A percentile compares a stretch with the other conserved stretches of the same genome.
phyloP scores from a whole-genome alignment of 2,113 vertebrate species.

The Muntiacus muntjak region DNA sequence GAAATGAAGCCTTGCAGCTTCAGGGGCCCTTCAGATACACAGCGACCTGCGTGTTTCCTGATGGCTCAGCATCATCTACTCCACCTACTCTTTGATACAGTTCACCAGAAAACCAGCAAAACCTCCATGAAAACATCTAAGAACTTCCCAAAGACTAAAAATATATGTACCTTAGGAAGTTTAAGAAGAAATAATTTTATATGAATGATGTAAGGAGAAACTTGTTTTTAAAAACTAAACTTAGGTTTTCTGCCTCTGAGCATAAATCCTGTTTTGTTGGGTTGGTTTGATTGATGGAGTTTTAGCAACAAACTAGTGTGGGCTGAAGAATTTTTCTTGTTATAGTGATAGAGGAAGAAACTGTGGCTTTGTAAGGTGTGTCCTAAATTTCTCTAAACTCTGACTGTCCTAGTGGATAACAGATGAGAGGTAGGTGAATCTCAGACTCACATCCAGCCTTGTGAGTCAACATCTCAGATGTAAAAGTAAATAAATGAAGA shows the following conservation, averaged over 20 bases:
- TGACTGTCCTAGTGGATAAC: not conserved
- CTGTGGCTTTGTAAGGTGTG: not conserved
- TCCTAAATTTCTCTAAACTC: not conserved
- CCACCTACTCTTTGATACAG: not conserved
- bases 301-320: not conserved
- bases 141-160: not conserved
- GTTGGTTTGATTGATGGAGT: not conserved
- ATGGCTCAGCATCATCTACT: not conserved
- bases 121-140: not conserved
- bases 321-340: not conserved
- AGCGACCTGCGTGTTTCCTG: accelerated
- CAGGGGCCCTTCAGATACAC: not conserved
- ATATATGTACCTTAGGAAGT: not conserved
- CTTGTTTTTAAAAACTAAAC: not conserved
- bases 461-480: not conserved
- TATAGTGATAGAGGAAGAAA: not conserved
- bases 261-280: not conserved
- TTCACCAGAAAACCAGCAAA: not conserved
- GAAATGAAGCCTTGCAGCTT: not conserved
- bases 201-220: not conserved
- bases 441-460: not conserved
- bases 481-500: not conserved
- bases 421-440: not conserved
- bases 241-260: not conserved
- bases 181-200: not conserved